These are phyloP conservation scores for Laticauda laticaudata DNA, from an alignment of 2,113 vertebrate species.

Conservation along the genomic window DNA sequence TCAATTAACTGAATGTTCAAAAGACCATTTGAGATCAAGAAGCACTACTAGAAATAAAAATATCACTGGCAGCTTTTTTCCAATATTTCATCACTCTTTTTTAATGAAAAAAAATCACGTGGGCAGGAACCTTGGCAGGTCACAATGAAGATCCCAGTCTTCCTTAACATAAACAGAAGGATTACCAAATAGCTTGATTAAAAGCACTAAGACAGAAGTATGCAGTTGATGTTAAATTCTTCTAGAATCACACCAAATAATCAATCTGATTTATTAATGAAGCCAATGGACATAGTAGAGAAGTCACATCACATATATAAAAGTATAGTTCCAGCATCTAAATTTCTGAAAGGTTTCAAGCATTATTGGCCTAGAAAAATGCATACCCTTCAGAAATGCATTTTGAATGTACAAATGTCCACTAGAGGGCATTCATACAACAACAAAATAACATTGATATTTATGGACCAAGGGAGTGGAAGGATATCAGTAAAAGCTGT, in stretches of 20 bases:
- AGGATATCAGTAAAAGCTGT: background rate
- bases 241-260: background rate
- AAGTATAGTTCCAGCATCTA: background rate
- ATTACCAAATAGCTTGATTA: background rate
- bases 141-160: background rate
- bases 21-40: background rate
- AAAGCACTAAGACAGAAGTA: background rate
- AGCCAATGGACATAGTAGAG: background rate
- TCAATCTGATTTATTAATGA: background rate
- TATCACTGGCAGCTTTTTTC: background rate
- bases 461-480: background rate
- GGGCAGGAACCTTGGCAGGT: background rate
- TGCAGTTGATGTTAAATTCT: background rate
- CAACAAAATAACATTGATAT: background rate
- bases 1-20: background rate
- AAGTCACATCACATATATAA: background rate
- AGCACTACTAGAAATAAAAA: background rate
- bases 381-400: background rate
- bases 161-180: background rate
- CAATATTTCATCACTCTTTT: background rate
- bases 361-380: background rate
- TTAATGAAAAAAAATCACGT: background rate
- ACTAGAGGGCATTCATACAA: conserved; percentile 6
- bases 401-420: background rate
- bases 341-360: background rate